Evolutionary conservation across 2,888 invertebrate genomes (phyloP), one percentile per base, ranked within the genome.

Genomic region (Priocnemis perturbator): DNA sequence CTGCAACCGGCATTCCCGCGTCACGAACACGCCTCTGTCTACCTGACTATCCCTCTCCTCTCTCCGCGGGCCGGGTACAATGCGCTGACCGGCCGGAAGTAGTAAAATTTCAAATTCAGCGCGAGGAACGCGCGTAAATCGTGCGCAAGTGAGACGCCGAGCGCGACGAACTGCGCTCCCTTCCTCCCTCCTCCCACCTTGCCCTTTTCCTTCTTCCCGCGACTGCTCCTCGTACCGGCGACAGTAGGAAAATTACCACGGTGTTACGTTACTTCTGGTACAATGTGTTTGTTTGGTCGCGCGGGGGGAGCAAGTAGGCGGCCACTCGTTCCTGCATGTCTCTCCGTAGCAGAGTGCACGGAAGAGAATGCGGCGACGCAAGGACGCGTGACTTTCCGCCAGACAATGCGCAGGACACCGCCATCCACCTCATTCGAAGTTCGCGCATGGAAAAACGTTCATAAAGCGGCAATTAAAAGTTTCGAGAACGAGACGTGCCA

Each of bases 61-160:
- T 20, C 53, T 20, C 50, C 44, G 7, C 37, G 37, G 37, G 37
- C 37, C 37, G 1, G 37, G 37, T 60, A 57, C 61, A 48, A 61
- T 55, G 58, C 70, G 64, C 66, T 59, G 72, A 62, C 69, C 68
- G 60, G 53, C 72, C 79, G 79, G 81, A 79, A 78, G 74, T 71
- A 71, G 76, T 78, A 73, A 80, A 84, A 84, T 84, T 81, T 79
- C 72, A 82, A 83, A 84, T 84, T 83, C 84, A 76, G 60, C 76
- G 67, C 74, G 81, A 72, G 81, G 69, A 69, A 71, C 65, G 69
- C 72, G 80, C 81, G 81, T 84, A 83, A 85, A 85, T 85, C 81
- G 79, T 72, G 75, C 69, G 57, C 17, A 15, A 52, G 57, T 64
- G 55, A 55, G 58, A 67, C 71, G 21, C 69, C 50, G 50, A 66